Evolutionary conservation across 92 coral and sea anemone species (phyloP).

Genomic region (Umimayanthus kanabou): DNA sequence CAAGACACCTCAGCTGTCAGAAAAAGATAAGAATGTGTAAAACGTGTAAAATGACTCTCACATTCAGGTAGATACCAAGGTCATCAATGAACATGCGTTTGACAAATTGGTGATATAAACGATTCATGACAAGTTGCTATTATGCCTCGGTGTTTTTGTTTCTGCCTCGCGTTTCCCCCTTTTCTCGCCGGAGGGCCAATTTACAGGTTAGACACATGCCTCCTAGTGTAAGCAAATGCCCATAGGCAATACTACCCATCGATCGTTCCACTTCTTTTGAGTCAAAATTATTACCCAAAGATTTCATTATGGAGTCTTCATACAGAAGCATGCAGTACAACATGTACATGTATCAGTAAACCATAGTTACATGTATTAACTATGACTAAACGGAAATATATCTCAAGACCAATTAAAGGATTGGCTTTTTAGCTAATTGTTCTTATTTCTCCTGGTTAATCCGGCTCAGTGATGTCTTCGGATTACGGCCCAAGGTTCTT

Average conservation of each 20-base stretch:
- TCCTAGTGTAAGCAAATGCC: too few species aligned
- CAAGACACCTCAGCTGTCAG: neutral
- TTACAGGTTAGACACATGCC: too few species aligned
- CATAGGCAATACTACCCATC: neutral
- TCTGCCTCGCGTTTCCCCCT: too few species aligned
- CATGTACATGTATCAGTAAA: neutral
- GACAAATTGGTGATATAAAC: neutral
- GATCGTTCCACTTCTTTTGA: too few species aligned
- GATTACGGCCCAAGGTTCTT: neutral
- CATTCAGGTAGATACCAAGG: neutral
- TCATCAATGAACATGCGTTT: neutral
- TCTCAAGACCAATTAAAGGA: too few species aligned
- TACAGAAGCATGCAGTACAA: neutral
- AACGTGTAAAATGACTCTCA: neutral
- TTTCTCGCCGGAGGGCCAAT: too few species aligned
- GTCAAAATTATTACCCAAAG: neutral
- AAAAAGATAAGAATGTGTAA: neutral
- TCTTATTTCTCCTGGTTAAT: too few species aligned
- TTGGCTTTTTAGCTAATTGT: too few species aligned
- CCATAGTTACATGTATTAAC: too few species aligned
- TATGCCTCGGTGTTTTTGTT: neutral
- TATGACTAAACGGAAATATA: too few species aligned
- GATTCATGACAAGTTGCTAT: neutral
- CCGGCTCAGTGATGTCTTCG: neutral
- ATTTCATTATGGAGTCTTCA: neutral